Evolutionary conservation across 2,797 vertebrate genomes (phyloP).

Genomic region (Cryptoprocta ferox): DNA sequence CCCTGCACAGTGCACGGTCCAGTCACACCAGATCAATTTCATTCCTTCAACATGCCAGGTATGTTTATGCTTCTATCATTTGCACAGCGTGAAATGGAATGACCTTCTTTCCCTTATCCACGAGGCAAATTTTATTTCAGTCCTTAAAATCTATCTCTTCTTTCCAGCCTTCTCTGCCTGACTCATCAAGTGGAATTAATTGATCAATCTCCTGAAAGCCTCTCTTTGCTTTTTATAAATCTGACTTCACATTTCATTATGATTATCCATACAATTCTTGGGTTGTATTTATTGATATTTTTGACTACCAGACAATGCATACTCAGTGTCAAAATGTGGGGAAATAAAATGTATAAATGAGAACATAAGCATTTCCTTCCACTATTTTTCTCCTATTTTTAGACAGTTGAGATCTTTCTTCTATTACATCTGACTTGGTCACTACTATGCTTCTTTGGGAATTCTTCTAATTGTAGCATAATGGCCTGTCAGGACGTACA

Average conservation of each 20-base stretch:
- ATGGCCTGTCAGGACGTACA: conserved; percentile 39
- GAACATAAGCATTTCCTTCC: background rate
- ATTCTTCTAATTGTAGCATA: background rate
- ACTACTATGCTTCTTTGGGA: background rate
- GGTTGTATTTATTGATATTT: background rate
- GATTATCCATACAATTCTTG: background rate
- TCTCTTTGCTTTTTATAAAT: background rate
- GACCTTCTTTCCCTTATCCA: background rate
- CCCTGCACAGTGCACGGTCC: background rate
- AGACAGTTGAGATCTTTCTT: conserved; percentile 27
- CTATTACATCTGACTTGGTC: background rate
- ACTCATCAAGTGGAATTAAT: background rate
- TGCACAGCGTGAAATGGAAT: accelerated
- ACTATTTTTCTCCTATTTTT: background rate
- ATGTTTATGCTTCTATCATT: background rate
- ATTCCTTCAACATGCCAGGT: background rate
- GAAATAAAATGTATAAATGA: background rate
- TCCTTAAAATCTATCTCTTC: background rate
- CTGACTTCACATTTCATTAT: background rate
- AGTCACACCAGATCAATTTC: background rate
- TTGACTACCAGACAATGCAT: background rate
- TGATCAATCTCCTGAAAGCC: background rate
- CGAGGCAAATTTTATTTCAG: background rate
- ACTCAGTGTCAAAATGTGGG: background rate
- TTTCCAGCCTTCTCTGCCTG: background rate